Conservation (phyloP, 2,888 invertebrate species). For the Nasonovia ribisnigri region DNA sequence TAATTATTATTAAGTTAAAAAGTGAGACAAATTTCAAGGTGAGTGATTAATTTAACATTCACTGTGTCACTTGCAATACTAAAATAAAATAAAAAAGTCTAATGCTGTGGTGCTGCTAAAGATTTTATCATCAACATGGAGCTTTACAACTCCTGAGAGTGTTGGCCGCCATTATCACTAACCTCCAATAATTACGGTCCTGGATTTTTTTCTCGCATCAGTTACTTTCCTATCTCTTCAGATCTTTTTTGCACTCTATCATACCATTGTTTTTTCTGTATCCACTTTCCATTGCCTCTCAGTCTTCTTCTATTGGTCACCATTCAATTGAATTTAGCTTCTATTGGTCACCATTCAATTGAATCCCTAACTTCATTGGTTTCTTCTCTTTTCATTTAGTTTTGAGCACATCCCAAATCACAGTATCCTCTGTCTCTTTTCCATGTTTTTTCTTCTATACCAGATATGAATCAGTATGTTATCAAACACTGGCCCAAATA, state of each 20-base stretch:
- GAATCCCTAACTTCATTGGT: neutral
- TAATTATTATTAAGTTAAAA: neutral
- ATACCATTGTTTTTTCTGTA: constrained; percentile 3
- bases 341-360: neutral
- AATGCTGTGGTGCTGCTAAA: neutral
- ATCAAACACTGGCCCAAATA: neutral
- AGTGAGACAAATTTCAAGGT: neutral
- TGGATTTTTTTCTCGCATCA: neutral
- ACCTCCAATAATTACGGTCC: constrained; percentile 2
- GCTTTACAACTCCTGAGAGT: neutral
- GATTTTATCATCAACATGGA: neutral
- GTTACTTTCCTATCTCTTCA: constrained; percentile 14
- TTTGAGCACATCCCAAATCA: neutral
- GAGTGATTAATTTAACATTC: neutral
- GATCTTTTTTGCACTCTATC: neutral
- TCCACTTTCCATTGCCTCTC: neutral
- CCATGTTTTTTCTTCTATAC: neutral
- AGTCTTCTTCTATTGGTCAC: constrained; percentile 11
- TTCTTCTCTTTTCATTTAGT: constrained; percentile 15
- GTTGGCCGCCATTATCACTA: neutral
- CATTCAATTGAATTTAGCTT: neutral
- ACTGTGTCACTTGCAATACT: neutral
- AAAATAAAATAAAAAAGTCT: neutral
- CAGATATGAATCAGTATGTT: neutral
- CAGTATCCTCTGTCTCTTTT: neutral